Conservation (phyloP, 2,888 invertebrate genomes). For the Lottia gigantea region DNA sequence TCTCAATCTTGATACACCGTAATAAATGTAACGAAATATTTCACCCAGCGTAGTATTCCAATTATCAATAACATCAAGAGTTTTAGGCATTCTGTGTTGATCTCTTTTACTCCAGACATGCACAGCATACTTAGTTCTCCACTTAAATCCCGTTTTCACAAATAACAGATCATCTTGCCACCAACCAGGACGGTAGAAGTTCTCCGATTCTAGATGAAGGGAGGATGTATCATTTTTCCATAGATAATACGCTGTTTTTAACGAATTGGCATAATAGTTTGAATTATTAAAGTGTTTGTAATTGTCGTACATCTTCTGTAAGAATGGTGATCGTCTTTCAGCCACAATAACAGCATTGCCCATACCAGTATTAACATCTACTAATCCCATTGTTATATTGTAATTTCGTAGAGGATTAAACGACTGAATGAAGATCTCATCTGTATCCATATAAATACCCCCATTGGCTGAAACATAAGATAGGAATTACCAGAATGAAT, state of each 20-base stretch:
- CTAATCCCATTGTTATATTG: conserved; percentile 26
- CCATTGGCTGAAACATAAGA: conserved; percentile 24
- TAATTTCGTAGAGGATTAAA: conserved; percentile 18
- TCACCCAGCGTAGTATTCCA: conserved; percentile 23
- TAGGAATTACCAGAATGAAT: too few species aligned
- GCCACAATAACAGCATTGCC: conserved; percentile 29
- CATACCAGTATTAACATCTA: conserved; percentile 29
- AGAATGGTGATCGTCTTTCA: conserved; percentile 19
- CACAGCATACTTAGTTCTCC: conserved; percentile 20
- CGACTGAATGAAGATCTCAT: conserved; percentile 21
- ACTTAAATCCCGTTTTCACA: conserved; percentile 12
- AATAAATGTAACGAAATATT: conserved; percentile 25
- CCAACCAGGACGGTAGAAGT: conserved; percentile 28
- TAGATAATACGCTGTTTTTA: conserved; percentile 16
- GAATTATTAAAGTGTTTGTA: conserved; percentile 18
- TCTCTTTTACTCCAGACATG: conserved; percentile 20
- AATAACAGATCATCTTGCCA: conserved; percentile 21
- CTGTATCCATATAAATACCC: conserved; percentile 31
- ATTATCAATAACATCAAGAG: conserved; percentile 12
- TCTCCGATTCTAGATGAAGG: conserved; percentile 20
- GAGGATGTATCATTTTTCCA: conserved; percentile 17
- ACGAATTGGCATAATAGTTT: conserved; percentile 19
- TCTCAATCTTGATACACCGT: conserved; percentile 3
- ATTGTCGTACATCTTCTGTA: conserved; percentile 18
- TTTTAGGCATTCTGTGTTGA: conserved; percentile 18